Evolutionary conservation across 2,113 vertebrate species (phyloP).

Genomic region (Chaetops frenatus): DNA sequence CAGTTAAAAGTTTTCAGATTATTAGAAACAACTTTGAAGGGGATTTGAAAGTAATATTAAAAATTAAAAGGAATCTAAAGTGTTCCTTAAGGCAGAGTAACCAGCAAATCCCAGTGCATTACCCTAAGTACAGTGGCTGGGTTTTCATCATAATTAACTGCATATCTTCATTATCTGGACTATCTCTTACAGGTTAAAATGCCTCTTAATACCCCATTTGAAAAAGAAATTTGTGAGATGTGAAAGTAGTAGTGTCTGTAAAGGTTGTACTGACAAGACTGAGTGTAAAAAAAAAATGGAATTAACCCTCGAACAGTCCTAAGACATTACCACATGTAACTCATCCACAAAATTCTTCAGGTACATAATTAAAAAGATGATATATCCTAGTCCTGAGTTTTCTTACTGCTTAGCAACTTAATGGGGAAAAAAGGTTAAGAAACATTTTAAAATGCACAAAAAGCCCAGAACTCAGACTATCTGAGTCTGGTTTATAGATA

Average conservation of each 20-base stretch:
- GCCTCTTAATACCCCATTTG: not conserved
- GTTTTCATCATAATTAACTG: constrained; percentile 14
- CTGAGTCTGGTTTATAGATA: not conserved
- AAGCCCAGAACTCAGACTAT: not conserved
- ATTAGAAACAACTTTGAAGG: constrained; percentile 33
- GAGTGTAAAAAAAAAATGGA: not conserved
- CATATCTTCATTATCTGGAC: constrained; percentile 5
- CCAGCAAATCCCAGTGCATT: not conserved
- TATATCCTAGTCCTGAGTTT: not conserved
- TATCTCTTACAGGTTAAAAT: not conserved
- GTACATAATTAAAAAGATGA: not conserved
- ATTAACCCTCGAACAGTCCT: not conserved
- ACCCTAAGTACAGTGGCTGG: not conserved
- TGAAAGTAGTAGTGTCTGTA: not conserved
- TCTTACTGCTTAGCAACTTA: not conserved
- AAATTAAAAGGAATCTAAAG: constrained; percentile 26
- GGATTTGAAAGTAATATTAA: constrained; percentile 47
- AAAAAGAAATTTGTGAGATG: not conserved
- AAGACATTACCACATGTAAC: not conserved
- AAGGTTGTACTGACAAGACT: not conserved
- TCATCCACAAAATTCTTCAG: not conserved
- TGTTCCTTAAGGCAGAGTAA: constrained; percentile 29
- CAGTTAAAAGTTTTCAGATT: constrained; percentile 11
- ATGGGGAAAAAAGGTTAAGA: not conserved
- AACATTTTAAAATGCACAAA: not conserved